A percentile compares a stretch with the other conserved stretches of the same genome.
phyloP scores from a whole-genome alignment of 2,113 vertebrate species.

The Emydura subglobosa region DNA sequence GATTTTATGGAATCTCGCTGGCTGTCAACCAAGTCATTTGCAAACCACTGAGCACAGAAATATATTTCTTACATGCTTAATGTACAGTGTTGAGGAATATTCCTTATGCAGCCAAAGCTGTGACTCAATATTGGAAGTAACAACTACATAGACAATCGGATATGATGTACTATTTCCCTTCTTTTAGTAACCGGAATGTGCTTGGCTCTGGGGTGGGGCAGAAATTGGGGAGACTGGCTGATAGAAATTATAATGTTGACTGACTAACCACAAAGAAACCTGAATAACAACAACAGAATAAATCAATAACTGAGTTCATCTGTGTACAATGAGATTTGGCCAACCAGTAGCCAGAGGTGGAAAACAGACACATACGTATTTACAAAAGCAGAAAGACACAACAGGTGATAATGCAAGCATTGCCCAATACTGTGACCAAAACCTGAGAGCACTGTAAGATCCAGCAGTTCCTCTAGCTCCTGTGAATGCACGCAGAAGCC shows the following conservation, averaged over 20 bases:
- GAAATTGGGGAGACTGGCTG: not conserved
- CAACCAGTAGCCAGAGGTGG: conserved; percentile 63
- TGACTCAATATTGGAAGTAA: conserved; percentile 29
- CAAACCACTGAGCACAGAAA: conserved; percentile 40
- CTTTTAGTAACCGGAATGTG: conserved; percentile 63
- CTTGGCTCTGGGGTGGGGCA: conserved; percentile 13
- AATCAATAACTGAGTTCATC: conserved; percentile 56
- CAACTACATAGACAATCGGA: conserved; percentile 1
- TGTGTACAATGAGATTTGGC: conserved; percentile 25
- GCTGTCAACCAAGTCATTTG: conserved; percentile 4
- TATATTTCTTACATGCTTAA: conserved; percentile 42
- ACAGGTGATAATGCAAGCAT: conserved; percentile 55
- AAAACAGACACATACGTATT: conserved; percentile 41
- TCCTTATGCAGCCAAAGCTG: conserved; percentile 45
- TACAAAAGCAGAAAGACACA: conserved; percentile 60
- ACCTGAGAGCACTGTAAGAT: conserved; percentile 29
- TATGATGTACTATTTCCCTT: conserved; percentile 52
- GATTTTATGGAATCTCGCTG: conserved; percentile 22
- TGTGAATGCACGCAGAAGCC: conserved; percentile 47
- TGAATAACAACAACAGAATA: conserved; percentile 45
- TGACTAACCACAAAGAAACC: conserved; percentile 55
- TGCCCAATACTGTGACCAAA: conserved; percentile 13
- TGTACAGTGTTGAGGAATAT: conserved; percentile 45
- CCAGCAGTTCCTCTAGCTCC: conserved; percentile 37
- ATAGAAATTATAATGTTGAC: conserved; percentile 16